Evolutionary conservation across 2,113 vertebrate species (phyloP).

Genomic region (Pontoporia blainvillei): DNA sequence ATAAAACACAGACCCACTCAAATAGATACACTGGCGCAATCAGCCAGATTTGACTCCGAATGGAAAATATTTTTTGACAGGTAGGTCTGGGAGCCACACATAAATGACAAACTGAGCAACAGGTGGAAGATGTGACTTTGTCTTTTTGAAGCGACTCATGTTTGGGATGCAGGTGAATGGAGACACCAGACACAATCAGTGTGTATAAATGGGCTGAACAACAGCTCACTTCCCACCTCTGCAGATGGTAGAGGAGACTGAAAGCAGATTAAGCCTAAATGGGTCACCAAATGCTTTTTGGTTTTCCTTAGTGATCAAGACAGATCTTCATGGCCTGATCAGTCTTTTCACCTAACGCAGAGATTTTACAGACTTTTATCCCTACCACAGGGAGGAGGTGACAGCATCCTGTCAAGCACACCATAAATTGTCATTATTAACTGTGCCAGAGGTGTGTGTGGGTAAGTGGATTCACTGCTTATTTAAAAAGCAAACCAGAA

Average conservation of each 20-base stretch:
- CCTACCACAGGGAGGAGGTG: not conserved
- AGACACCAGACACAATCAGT: not conserved
- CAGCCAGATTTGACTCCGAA: constrained; percentile 20
- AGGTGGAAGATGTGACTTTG: not conserved
- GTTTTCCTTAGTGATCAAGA: constrained; percentile 19
- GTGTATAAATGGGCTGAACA: not conserved
- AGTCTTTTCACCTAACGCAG: not conserved
- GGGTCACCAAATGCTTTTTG: constrained; percentile 42
- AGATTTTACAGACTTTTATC: not conserved
- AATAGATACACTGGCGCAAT: not conserved
- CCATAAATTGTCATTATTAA: not conserved
- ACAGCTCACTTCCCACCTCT: not conserved
- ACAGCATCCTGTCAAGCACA: not conserved
- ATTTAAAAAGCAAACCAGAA: not conserved
- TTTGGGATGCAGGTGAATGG: not conserved
- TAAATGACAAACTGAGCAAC: not conserved
- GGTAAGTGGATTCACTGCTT: not conserved
- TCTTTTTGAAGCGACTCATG: not conserved
- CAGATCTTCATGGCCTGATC: not conserved
- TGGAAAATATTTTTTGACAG: constrained; percentile 1
- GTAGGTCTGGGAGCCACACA: not conserved
- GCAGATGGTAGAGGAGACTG: constrained; percentile 12
- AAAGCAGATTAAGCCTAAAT: constrained; percentile 55
- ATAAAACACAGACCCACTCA: not conserved
- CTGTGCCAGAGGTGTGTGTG: not conserved